A percentile compares a stretch with the other conserved stretches of the same genome.
Conservation (phyloP, 2,113 vertebrate genomes). For the Mobula birostris region DNA sequence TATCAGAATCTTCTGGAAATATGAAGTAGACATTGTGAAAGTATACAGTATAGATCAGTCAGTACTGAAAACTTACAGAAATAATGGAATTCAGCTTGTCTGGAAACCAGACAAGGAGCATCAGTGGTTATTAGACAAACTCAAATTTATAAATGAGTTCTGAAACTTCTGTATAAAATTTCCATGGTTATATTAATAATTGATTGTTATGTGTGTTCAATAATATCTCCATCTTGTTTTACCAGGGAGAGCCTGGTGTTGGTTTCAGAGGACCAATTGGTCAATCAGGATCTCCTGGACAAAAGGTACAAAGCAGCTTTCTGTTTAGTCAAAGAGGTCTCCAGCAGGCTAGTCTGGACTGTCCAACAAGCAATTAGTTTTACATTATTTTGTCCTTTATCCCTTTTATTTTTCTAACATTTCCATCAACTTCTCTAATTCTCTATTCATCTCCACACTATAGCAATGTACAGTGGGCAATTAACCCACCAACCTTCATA, state of each 20-base stretch:
- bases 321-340: too few species aligned
- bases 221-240: conserved; percentile 39
- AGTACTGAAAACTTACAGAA: neutral
- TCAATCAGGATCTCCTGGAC: conserved; percentile 72
- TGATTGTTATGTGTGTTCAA: neutral
- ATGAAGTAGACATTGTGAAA: neutral
- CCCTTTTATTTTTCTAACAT: too few species aligned
- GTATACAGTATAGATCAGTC: neutral
- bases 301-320: conserved; percentile 58
- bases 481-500: too few species aligned
- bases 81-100: too few species aligned
- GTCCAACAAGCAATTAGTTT: too few species aligned
- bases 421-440: too few species aligned
- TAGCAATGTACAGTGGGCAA: too few species aligned
- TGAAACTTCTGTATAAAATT: neutral
- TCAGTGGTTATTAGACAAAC: neutral
- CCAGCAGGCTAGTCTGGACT: too few species aligned
- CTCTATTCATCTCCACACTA: neutral
- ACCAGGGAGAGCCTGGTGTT: conserved; percentile 73
- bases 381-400: too few species aligned
- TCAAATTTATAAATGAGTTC: neutral
- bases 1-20: neutral
- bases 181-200: neutral
- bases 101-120: too few species aligned
- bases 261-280: conserved; percentile 73